phyloP scores from a whole-genome alignment of 2,797 vertebrate genomes.

The Erethizon dorsatum region DNA sequence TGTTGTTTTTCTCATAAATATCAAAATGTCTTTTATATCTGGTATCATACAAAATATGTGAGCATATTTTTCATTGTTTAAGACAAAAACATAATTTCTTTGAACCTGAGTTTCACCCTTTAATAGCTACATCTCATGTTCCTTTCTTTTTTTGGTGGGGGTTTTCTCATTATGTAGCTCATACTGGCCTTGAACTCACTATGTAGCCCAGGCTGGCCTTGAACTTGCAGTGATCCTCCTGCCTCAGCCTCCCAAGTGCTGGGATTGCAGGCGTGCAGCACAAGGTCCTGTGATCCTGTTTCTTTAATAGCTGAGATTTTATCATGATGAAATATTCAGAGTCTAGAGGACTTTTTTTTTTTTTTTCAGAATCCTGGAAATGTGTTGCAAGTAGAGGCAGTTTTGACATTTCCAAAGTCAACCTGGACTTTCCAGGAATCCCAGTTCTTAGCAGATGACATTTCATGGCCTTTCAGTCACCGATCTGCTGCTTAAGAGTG shows the following conservation, averaged over 20 bases:
- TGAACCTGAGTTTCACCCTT: conserved; percentile 43
- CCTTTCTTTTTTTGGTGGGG: neutral
- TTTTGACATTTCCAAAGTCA: conserved; percentile 11
- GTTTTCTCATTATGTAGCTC: neutral
- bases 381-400: neutral
- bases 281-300: neutral
- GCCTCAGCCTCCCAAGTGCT: neutral
- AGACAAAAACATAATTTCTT: neutral
- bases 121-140: neutral
- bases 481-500: neutral
- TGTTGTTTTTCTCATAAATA: neutral
- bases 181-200: neutral
- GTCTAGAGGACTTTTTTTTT: neutral
- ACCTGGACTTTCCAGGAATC: neutral
- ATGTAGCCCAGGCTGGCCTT: neutral
- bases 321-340: neutral
- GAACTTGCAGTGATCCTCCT: neutral
- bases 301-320: neutral
- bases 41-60: neutral
- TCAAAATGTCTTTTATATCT: conserved; percentile 5
- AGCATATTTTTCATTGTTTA: neutral
- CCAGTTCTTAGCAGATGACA: neutral
- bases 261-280: neutral
- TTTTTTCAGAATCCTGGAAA: conserved; percentile 22
- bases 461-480: neutral